Evolutionary conservation across 2,888 invertebrate genomes (phyloP).

Genomic region (Drosophila fungiperda): DNA sequence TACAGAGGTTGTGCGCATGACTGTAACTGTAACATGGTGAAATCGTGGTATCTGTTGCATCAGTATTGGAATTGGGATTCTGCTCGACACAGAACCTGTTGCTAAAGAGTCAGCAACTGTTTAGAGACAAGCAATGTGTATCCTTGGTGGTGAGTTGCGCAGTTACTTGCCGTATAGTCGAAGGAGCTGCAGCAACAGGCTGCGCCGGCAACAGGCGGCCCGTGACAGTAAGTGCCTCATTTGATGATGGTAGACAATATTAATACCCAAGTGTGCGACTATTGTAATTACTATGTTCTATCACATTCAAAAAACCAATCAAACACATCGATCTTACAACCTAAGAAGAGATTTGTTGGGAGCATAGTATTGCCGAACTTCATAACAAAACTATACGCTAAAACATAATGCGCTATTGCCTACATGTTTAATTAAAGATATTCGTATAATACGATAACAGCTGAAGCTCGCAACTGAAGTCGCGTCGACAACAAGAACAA

Average conservation of each 20-base stretch:
- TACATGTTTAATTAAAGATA: neutral
- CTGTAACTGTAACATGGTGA: slow-evolving; percentile 12
- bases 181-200: slow-evolving; percentile 71
- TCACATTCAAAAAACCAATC: neutral
- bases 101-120: slow-evolving; percentile 82
- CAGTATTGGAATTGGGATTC: slow-evolving; percentile 9
- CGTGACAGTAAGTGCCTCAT: slow-evolving; percentile 28
- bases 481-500: slow-evolving; percentile 36
- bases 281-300: neutral
- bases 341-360: neutral
- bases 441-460: slow-evolving; percentile 12
- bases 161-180: slow-evolving; percentile 26
- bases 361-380: neutral
- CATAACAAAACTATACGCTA: neutral
- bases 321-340: neutral
- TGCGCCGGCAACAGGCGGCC: slow-evolving; percentile 51
- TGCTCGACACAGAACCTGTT: slow-evolving; percentile 74
- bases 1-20: slow-evolving; percentile 47
- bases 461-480: slow-evolving; percentile 24
- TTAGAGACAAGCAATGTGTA: slow-evolving; percentile 51
- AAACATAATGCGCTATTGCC: neutral
- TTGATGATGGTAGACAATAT: slow-evolving; percentile 12
- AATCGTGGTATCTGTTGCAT: slow-evolving; percentile 12
- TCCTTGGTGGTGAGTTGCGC: slow-evolving; percentile 61
- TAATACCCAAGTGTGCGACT: neutral